Percentiles rank a stretch among this genome's conserved stretches.
phyloP scores from a whole-genome alignment of 1,140 invertebrate species.

The Drosophila tsacasi region DNA sequence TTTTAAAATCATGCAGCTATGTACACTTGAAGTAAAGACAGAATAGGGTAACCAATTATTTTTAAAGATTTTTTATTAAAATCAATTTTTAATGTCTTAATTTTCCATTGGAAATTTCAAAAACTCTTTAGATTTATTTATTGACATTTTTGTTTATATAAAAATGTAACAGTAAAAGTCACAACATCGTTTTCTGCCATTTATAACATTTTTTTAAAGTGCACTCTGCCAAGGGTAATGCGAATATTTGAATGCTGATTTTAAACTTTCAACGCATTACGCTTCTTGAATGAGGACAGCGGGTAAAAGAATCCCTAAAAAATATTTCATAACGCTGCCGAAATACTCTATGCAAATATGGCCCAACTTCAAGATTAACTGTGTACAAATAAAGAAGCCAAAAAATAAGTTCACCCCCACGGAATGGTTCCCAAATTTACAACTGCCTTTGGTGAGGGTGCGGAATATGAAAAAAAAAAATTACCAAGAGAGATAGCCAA shows the following conservation, averaged over 20 bases:
- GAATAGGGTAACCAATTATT: neutral
- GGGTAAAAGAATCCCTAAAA: neutral
- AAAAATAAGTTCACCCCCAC: constrained; percentile 2
- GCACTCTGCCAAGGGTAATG: constrained; percentile 19
- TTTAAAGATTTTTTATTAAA: neutral
- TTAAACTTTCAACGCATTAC: constrained; percentile 62
- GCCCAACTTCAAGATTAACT: constrained; percentile 4
- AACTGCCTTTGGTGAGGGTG: constrained; percentile 4
- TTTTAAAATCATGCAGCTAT: constrained; percentile 2
- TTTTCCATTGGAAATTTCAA: neutral
- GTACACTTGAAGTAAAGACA: neutral
- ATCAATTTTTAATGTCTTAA: neutral
- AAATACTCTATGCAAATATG: constrained; percentile 23
- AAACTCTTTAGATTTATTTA: neutral
- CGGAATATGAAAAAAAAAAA: constrained; percentile 31
- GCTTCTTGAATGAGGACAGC: constrained; percentile 41
- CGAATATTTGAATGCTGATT: constrained; percentile 54
- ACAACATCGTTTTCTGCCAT: neutral
- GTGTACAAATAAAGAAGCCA: constrained; percentile 1
- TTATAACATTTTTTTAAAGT: neutral
- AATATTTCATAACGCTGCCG: neutral
- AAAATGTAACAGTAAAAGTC: neutral
- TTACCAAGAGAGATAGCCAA: constrained; percentile 38
- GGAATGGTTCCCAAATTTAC: constrained; percentile 21
- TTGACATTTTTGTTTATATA: neutral